These are phyloP conservation scores for Varanus komodoensis DNA, from an alignment of 2,113 vertebrate species.

Conservation along the genomic window DNA sequence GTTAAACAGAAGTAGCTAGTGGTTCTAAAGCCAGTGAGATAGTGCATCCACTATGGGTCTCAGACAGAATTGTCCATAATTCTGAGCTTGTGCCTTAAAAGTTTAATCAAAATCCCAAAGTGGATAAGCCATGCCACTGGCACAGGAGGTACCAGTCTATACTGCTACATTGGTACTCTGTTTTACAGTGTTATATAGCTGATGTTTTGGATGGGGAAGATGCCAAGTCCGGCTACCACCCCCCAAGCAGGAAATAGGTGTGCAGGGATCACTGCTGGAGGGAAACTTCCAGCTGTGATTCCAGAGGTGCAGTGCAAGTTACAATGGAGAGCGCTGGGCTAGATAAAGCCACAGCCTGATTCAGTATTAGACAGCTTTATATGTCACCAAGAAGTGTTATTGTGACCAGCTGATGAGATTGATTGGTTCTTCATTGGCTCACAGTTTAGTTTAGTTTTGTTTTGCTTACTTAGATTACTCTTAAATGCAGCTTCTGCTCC, in stretches of 20 bases:
- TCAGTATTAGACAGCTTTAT: background rate
- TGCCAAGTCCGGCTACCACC: background rate
- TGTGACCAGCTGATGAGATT: conserved; percentile 43
- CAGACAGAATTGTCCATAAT: too few relatives aligned
- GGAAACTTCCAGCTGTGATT: background rate
- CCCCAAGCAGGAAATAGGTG: too few relatives aligned
- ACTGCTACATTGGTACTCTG: background rate
- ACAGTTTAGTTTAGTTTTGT: conserved; percentile 47
- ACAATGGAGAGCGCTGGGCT: background rate
- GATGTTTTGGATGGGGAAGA: background rate
- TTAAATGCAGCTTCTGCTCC: conserved; percentile 46
- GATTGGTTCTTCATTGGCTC: conserved; percentile 39
- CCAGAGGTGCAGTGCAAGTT: background rate
- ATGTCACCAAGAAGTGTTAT: conserved; percentile 37
- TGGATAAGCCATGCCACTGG: too few relatives aligned
- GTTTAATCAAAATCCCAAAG: too few relatives aligned
- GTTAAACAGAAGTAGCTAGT: too few relatives aligned
- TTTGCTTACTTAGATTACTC: conserved; percentile 52
- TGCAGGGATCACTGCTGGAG: background rate
- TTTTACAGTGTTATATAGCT: background rate
- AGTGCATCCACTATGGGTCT: too few relatives aligned
- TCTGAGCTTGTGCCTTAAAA: too few relatives aligned
- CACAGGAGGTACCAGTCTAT: too few relatives aligned
- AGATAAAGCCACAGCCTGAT: background rate
- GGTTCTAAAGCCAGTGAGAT: too few relatives aligned